phyloP scores from a whole-genome alignment of 1,140 invertebrate genomes.

The Ladona fulva region DNA sequence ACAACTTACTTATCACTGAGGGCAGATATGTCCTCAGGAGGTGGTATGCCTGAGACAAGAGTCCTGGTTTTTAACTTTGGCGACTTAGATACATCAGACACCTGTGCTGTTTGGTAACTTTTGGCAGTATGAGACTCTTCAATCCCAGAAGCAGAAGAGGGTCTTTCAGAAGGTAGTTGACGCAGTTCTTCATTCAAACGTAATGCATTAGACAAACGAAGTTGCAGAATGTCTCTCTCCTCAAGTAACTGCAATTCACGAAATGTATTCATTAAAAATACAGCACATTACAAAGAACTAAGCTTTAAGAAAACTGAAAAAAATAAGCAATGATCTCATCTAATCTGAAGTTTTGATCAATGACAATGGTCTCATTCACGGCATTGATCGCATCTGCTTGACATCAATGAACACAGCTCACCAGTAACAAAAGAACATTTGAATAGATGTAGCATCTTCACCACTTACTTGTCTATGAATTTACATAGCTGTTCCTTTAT shows the following conservation, averaged over 20 bases:
- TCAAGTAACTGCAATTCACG: slow-evolving; percentile 49
- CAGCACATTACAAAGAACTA: not conserved
- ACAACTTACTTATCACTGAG: slow-evolving; percentile 20
- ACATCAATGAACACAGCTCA: too few species aligned
- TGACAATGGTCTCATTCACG: too few species aligned
- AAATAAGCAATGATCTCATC: too few species aligned
- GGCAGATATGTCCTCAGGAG: slow-evolving; percentile 16
- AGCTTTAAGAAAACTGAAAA: not conserved
- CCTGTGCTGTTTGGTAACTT: not conserved
- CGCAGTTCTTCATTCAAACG: slow-evolving; percentile 53
- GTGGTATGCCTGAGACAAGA: not conserved
- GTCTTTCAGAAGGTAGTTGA: not conserved
- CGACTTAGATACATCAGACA: not conserved
- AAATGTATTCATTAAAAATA: slow-evolving; percentile 12
- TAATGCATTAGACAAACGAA: slow-evolving; percentile 68
- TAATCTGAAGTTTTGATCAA: too few species aligned
- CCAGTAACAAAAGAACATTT: too few species aligned
- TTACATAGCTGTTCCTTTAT: too few species aligned
- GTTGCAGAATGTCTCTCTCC: slow-evolving; percentile 72
- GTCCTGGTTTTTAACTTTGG: not conserved
- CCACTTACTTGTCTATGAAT: too few species aligned
- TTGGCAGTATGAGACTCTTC: not conserved
- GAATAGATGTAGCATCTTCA: too few species aligned
- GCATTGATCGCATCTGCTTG: too few species aligned
- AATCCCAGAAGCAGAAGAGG: not conserved